A percentile compares a stretch with the other conserved stretches of the same genome.
These are phyloP conservation scores for Hippopotamus amphibius DNA, from an alignment of 2,113 vertebrate species.

Conservation along the genomic window DNA sequence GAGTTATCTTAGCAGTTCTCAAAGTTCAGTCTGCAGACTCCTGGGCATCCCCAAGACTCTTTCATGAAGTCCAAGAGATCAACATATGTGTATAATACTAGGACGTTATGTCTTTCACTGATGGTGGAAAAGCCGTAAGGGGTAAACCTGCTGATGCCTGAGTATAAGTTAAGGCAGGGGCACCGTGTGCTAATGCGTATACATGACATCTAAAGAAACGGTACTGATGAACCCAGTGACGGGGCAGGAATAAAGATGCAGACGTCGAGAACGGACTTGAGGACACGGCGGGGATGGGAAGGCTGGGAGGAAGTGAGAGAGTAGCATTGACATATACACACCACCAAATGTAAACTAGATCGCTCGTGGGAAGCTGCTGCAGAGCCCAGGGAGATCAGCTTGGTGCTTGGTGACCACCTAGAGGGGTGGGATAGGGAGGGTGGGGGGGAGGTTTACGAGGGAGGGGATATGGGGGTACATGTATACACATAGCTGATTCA, in stretches of 20 bases:
- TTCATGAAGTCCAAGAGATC: background rate
- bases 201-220: background rate
- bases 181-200: accelerated
- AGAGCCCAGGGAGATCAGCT: accelerated
- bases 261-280: accelerated
- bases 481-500: background rate
- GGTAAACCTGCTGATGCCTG: background rate
- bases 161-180: background rate
- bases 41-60: background rate
- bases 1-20: background rate
- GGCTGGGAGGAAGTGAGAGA: accelerated
- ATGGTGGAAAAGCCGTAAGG: background rate
- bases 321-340: accelerated
- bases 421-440: too few relatives aligned
- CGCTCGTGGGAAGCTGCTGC: accelerated
- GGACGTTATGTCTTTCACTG: background rate
- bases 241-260: background rate
- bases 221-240: too few relatives aligned
- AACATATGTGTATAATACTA: background rate
- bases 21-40: background rate
- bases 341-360: accelerated
- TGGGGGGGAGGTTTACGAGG: background rate
- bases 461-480: background rate
- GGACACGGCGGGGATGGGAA: accelerated
- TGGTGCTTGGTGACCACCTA: accelerated